Evolutionary conservation across 2,888 invertebrate species (phyloP).

Genomic region (Caenorhabditis sp.): DNA sequence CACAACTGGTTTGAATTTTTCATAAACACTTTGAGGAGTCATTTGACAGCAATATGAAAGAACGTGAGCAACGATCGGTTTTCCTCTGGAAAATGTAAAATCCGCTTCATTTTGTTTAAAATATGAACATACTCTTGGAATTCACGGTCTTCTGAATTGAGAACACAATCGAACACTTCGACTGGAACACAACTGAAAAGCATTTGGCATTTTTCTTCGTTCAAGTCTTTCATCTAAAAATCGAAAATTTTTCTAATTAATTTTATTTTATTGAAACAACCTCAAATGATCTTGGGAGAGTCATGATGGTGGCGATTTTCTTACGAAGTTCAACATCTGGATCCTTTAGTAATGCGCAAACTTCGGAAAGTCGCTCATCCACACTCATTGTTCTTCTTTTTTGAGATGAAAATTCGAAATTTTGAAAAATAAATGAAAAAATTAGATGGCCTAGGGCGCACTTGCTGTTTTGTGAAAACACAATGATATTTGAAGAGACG

Average conservation of each 20-base stretch:
- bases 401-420: not conserved
- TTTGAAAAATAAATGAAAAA: not conserved
- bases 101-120: not conserved
- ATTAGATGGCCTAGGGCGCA: not conserved
- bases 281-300: conserved; percentile 7
- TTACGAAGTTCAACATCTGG: conserved; percentile 5
- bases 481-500: not conserved
- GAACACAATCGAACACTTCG: conserved; percentile 10
- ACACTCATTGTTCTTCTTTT: not conserved
- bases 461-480: not conserved
- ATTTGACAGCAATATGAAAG: conserved; percentile 10
- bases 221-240: conserved; percentile 14
- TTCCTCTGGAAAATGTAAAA: conserved; percentile 8
- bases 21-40: conserved; percentile 6
- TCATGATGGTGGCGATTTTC: conserved; percentile 9
- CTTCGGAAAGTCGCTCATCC: conserved; percentile 9
- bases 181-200: conserved; percentile 14
- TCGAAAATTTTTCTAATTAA: not conserved
- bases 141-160: conserved; percentile 5
- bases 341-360: conserved; percentile 7
- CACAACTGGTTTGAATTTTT: conserved; percentile 21
- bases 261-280: not conserved
- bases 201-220: conserved; percentile 8
- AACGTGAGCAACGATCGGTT: conserved; percentile 17
- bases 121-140: conserved; percentile 4